These are phyloP conservation scores for Dermatemys mawii DNA, from an alignment of 2,113 vertebrate species.

Conservation along the genomic window DNA sequence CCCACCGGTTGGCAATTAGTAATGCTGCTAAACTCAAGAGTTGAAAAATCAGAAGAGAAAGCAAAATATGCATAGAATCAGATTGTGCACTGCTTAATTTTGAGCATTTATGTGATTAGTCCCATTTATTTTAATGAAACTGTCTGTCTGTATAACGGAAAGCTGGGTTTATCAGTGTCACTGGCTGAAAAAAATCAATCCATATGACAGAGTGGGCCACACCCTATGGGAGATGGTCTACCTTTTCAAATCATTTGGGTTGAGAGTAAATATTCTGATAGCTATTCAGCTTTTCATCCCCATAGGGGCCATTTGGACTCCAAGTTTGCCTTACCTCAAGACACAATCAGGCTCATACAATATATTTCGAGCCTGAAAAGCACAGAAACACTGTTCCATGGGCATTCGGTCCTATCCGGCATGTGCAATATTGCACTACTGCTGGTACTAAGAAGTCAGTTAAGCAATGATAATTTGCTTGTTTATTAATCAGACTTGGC, in stretches of 20 bases:
- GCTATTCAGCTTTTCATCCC: background rate
- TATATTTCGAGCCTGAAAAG: background rate
- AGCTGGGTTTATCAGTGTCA: background rate
- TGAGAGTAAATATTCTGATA: background rate
- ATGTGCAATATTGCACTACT: background rate
- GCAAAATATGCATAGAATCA: background rate
- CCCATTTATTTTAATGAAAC: background rate
- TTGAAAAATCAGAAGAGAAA: background rate
- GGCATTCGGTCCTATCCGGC: background rate
- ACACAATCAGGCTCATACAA: background rate
- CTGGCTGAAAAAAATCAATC: background rate
- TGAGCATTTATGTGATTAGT: background rate
- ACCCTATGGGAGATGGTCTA: background rate
- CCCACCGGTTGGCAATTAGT: background rate
- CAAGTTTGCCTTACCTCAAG: background rate
- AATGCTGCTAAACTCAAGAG: background rate
- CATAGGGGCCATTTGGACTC: background rate
- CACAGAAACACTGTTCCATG: background rate
- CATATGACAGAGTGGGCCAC: background rate
- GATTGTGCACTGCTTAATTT: background rate
- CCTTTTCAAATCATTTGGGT: rapidly evolving
- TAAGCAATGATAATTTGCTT: background rate
- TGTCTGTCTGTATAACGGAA: background rate
- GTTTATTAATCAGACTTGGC: background rate
- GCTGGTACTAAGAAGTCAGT: background rate